phyloP scores from a whole-genome alignment of 2,888 invertebrate species.

The Melanargia galathea region DNA sequence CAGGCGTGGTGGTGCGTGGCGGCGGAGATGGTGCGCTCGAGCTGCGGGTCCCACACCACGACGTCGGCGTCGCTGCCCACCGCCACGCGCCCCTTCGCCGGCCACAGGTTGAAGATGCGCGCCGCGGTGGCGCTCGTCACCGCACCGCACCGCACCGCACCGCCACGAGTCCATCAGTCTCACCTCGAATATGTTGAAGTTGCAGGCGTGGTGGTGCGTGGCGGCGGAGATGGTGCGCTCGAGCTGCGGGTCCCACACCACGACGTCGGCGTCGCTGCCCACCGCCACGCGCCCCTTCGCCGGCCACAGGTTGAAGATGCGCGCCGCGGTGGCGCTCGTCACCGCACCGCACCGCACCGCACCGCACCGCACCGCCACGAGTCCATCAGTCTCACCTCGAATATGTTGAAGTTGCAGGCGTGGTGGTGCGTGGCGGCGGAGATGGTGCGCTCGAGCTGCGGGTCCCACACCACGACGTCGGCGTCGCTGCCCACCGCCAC shows the following conservation, averaged over 20 bases:
- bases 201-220: neutral
- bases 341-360: neutral
- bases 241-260: neutral
- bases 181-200: neutral
- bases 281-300: neutral
- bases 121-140: no score
- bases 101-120: no score
- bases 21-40: neutral
- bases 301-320: no score
- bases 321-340: no score
- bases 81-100: neutral
- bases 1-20: neutral
- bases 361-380: neutral
- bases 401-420: neutral
- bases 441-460: neutral
- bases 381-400: neutral
- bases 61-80: neutral
- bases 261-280: neutral
- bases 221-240: neutral
- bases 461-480: neutral
- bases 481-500: neutral
- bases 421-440: constrained; percentile 1
- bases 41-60: neutral
- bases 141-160: neutral
- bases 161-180: no score